phyloP scores from a whole-genome alignment of 2,888 invertebrate genomes.

The Tipula unca region DNA sequence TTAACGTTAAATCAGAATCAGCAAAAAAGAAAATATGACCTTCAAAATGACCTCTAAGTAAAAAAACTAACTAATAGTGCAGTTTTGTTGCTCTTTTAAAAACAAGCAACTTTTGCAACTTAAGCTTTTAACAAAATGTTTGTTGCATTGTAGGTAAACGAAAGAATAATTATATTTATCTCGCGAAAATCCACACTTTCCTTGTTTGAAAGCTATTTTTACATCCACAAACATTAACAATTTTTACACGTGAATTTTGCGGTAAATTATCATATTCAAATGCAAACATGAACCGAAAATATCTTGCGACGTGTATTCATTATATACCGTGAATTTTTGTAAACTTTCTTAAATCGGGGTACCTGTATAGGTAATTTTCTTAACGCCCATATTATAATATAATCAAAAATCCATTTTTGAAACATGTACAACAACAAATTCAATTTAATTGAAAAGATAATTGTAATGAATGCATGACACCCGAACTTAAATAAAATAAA shows the following conservation, averaged over 20 bases:
- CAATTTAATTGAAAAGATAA: background rate
- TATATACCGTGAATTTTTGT: background rate
- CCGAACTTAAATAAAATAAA: background rate
- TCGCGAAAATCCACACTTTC: background rate
- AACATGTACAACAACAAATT: background rate
- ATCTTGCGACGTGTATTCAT: background rate
- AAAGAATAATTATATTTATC: too few species aligned
- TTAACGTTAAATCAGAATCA: too few species aligned
- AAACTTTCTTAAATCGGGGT: background rate
- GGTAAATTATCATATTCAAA: background rate
- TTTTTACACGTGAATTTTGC: background rate
- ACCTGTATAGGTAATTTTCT: background rate
- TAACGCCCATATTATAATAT: background rate
- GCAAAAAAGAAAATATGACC: too few species aligned
- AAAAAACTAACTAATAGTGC: too few species aligned
- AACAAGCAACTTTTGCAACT: too few species aligned
- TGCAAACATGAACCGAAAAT: background rate
- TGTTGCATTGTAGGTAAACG: too few species aligned
- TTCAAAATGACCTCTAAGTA: too few species aligned
- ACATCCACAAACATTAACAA: background rate
- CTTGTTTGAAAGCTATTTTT: background rate
- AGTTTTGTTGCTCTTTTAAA: too few species aligned
- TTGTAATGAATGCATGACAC: slow-evolving; percentile 8
- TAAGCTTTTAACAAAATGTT: too few species aligned
- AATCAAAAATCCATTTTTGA: background rate